A percentile compares a stretch with the other conserved stretches of the same genome.
Evolutionary conservation across 2,888 invertebrate species (phyloP).

Genomic region (Dromius quadrimaculatus): DNA sequence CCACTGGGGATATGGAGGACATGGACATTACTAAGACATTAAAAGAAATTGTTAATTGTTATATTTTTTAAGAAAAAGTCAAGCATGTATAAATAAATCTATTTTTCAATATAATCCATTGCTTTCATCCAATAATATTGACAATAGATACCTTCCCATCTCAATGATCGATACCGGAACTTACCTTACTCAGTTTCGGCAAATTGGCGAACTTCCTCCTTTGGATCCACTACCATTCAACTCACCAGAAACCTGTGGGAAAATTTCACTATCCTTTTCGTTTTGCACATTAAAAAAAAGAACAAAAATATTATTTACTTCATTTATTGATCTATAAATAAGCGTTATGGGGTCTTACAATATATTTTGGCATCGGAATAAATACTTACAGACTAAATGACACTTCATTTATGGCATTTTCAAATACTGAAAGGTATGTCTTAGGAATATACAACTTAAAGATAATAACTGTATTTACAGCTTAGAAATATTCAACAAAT

Average conservation of each 20-base stretch:
- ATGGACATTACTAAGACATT: slow-evolving; percentile 18
- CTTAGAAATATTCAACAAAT: slow-evolving; percentile 50
- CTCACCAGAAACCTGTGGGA: background rate
- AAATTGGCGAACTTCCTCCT: slow-evolving; percentile 33
- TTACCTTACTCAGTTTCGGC: slow-evolving; percentile 4
- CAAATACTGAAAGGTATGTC: slow-evolving; percentile 47
- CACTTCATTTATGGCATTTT: slow-evolving; percentile 31
- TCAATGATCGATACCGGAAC: slow-evolving; percentile 36
- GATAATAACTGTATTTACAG: slow-evolving; percentile 41
- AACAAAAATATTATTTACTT: slow-evolving; percentile 14
- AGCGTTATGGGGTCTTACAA: slow-evolving; percentile 29
- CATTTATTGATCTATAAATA: slow-evolving; percentile 33
- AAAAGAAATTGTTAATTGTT: background rate
- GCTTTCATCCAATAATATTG: background rate
- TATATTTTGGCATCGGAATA: slow-evolving; percentile 32
- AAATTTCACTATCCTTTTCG: slow-evolving; percentile 5
- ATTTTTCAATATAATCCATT: background rate
- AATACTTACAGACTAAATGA: slow-evolving; percentile 33
- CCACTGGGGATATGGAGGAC: slow-evolving; percentile 15
- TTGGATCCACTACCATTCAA: background rate
- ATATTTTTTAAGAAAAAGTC: slow-evolving; percentile 7
- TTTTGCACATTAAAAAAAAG: slow-evolving; percentile 4
- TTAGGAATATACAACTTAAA: slow-evolving; percentile 11
- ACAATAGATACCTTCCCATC: too few species aligned
- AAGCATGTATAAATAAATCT: background rate